Evolutionary conservation across 2,888 invertebrate genomes (phyloP), one percentile per base, ranked within the genome.

Genomic region (Chrysolina americana): DNA sequence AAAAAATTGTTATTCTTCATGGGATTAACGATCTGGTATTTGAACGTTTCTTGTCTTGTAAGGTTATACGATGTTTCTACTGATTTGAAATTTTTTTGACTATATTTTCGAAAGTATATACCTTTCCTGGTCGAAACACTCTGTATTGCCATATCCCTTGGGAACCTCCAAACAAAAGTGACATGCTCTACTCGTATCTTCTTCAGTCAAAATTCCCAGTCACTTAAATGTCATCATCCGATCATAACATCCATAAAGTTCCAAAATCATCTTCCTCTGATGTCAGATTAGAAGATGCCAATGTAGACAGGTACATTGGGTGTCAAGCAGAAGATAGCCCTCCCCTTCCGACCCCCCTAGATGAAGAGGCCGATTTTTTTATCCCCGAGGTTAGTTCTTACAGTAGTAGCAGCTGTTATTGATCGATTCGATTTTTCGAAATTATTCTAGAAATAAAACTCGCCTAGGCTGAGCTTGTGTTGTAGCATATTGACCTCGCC

Each of bases 201-300:
- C 21, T 41, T 65, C 50, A 44, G 41, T 78, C 76, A 72, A 76
- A 78, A 78, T 76, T 76, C 74, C 71, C 73, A 72, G 78, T 78
- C 68, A 59, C 36, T 36, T n/a, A 68, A 72, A 78, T 76, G 78
- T 78, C 78, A 78, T 77, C 77, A 76, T 78, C 76, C 36, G 73
- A 78, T 72, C 78, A 73, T 62, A 71, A 75, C 71, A 44, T 70
- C 41, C 50, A 53, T 73, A 71, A 70, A 69, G 66, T 65, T 65
- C 47, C 75, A 65, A 68, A 76, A 13, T 72, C 77, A 69, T 75
- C 76, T 10, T 74, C 80, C n/a, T 71, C 81, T 15, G 70, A 78
- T 63, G 81, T 77, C 71, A 74, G 48, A 36, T 17, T 68, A 19
- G 65, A 15, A 56, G 73, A 73, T 9, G 59, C 64, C 21, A 59